These are phyloP conservation scores for Perizoma affinitatum DNA, from an alignment of 2,888 invertebrate genomes.

Conservation along the genomic window DNA sequence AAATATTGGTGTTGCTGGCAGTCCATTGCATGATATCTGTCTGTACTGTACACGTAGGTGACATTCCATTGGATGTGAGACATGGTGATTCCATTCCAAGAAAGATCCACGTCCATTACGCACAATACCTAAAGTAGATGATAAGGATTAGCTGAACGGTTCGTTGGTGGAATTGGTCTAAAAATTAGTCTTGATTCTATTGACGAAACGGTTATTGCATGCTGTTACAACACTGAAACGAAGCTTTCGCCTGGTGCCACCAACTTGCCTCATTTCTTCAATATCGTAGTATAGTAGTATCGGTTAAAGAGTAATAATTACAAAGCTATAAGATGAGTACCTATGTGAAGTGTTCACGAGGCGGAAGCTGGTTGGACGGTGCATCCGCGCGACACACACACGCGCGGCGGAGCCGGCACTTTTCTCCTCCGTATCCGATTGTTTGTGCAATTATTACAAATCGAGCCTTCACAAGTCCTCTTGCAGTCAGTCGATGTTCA, in stretches of 20 bases:
- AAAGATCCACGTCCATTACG: constrained; percentile 68
- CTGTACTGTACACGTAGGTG: constrained; percentile 45
- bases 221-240: constrained; percentile 66
- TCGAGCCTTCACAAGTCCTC: constrained; percentile 18
- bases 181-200: constrained; percentile 45
- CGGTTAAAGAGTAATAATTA: constrained; percentile 18
- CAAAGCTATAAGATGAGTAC: constrained; percentile 20
- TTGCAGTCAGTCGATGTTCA: constrained; percentile 34
- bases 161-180: constrained; percentile 53
- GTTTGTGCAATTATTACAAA: constrained; percentile 46
- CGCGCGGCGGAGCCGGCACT: constrained; percentile 81
- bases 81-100: constrained; percentile 59
- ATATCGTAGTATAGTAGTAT: constrained; percentile 21
- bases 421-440: constrained; percentile 62
- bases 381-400: constrained; percentile 73
- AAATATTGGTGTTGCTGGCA: constrained; percentile 69
- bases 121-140: constrained; percentile 64
- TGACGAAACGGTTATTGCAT: constrained; percentile 68
- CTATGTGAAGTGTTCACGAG: constrained; percentile 44
- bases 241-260: constrained; percentile 61
- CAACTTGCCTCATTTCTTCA: constrained; percentile 29
- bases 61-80: constrained; percentile 63
- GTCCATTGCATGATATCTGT: constrained; percentile 73
- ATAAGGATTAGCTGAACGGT: constrained; percentile 60
- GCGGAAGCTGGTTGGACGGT: constrained; percentile 55